These are phyloP conservation scores for Genyomyrus donnyi DNA, from an alignment of 2,113 vertebrate genomes.

Conservation along the genomic window DNA sequence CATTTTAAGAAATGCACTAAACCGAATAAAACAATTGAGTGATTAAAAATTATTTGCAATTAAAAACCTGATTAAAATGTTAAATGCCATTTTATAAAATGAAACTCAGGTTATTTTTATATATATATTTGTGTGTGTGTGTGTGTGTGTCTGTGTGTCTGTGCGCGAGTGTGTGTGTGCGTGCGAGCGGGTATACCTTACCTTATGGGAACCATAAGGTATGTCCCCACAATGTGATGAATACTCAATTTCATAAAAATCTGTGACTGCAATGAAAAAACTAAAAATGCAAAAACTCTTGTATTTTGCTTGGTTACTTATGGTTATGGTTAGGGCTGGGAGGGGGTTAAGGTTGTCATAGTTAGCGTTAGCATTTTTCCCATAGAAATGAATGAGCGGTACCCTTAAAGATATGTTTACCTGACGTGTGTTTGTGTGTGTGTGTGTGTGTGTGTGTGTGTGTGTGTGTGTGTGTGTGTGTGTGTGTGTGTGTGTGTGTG, in stretches of 20 bases:
- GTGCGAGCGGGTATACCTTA: too few species aligned
- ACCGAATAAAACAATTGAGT: neutral
- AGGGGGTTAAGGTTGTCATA: too few species aligned
- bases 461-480: too few species aligned
- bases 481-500: neutral
- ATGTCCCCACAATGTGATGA: neutral
- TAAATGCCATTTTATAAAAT: too few species aligned
- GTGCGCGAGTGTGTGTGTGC: too few species aligned
- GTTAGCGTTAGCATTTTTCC: too few species aligned
- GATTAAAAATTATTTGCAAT: neutral
- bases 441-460: neutral
- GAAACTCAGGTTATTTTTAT: neutral
- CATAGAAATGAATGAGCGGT: too few species aligned
- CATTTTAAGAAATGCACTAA: neutral
- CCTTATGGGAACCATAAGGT: too few species aligned
- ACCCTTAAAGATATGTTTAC: too few species aligned
- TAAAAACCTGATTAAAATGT: neutral
- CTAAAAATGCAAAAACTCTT: neutral
- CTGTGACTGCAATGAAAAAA: neutral
- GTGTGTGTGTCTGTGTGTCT: too few species aligned
- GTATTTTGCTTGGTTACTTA: neutral
- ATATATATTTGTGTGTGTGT: too few species aligned
- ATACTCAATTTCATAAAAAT: neutral
- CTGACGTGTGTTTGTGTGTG: neutral
- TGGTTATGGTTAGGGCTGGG: neutral